Evolutionary conservation across 2,888 invertebrate species (phyloP).

Genomic region (Onthophagus sagittarius): DNA sequence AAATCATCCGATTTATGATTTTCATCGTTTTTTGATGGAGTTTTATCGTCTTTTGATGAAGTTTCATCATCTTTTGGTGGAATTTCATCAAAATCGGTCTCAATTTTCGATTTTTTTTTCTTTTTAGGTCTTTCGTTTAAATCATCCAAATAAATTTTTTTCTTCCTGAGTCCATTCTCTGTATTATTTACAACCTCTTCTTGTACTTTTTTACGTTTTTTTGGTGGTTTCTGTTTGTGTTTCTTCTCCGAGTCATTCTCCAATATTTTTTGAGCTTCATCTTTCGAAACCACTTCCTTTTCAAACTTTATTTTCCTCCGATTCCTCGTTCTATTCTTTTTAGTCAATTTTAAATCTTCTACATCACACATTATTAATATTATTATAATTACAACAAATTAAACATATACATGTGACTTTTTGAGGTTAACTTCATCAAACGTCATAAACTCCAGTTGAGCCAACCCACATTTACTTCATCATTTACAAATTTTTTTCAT

Average conservation of each 20-base stretch:
- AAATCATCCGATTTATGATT: slow-evolving; percentile 11
- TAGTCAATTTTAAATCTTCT: slow-evolving; percentile 10
- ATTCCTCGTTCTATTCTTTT: slow-evolving; percentile 5
- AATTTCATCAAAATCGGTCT: slow-evolving; percentile 48
- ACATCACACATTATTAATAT: not conserved
- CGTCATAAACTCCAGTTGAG: too few relatives aligned
- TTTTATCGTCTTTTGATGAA: too few relatives aligned
- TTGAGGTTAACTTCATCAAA: too few relatives aligned
- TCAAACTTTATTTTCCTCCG: slow-evolving; percentile 22
- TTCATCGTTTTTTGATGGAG: not conserved
- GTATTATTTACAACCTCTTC: slow-evolving; percentile 58
- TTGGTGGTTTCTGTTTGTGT: slow-evolving; percentile 42
- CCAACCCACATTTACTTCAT: too few relatives aligned
- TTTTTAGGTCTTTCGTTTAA: not conserved
- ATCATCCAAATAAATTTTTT: slow-evolving; percentile 32
- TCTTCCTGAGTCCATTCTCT: slow-evolving; percentile 44
- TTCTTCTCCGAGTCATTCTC: slow-evolving; percentile 29
- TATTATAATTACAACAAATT: not conserved
- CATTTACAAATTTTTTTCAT: too few relatives aligned
- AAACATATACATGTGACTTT: too few relatives aligned
- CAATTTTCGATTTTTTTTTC: slow-evolving; percentile 36
- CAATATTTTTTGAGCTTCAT: slow-evolving; percentile 28
- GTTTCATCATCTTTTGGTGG: slow-evolving; percentile 42
- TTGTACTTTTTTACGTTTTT: slow-evolving; percentile 46
- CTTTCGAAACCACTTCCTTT: slow-evolving; percentile 24